phyloP scores from a whole-genome alignment of 1,140 invertebrate genomes.

The Drosophila willistoni region DNA sequence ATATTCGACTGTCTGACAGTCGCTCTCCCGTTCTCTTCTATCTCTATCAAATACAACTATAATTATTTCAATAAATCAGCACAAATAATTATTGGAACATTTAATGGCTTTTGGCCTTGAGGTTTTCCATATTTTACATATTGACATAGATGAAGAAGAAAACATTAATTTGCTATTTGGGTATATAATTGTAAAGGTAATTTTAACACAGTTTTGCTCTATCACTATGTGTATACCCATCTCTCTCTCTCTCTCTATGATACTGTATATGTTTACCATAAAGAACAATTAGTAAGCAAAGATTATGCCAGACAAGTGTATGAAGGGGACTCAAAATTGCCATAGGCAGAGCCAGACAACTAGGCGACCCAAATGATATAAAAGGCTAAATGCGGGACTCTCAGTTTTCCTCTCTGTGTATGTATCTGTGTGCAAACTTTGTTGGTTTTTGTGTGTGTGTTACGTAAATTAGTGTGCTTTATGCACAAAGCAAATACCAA shows the following conservation, averaged over 20 bases:
- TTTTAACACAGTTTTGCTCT: neutral
- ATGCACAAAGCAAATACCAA: constrained; percentile 56
- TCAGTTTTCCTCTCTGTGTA: neutral
- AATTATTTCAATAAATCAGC: constrained; percentile 1
- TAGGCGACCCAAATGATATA: constrained; percentile 44
- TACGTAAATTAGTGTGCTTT: constrained; percentile 34
- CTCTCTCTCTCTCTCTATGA: neutral
- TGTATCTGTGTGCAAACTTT: neutral
- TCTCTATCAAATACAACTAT: neutral
- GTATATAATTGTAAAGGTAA: neutral
- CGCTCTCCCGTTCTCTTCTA: too few relatives aligned
- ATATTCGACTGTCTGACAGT: too few relatives aligned
- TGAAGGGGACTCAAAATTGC: neutral
- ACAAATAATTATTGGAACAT: neutral
- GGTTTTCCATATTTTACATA: neutral
- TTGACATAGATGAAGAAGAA: neutral
- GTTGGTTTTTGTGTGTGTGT: constrained; percentile 12
- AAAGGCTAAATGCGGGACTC: constrained; percentile 44
- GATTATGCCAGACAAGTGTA: constrained; percentile 52
- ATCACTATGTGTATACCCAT: neutral
- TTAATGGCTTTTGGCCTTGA: neutral
- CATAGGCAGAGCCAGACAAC: constrained; percentile 50
- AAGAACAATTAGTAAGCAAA: constrained; percentile 65
- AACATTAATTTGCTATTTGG: neutral
- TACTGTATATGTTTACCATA: constrained; percentile 4